phyloP scores from a whole-genome alignment of 2,113 vertebrate species.

The Jacana jacana region DNA sequence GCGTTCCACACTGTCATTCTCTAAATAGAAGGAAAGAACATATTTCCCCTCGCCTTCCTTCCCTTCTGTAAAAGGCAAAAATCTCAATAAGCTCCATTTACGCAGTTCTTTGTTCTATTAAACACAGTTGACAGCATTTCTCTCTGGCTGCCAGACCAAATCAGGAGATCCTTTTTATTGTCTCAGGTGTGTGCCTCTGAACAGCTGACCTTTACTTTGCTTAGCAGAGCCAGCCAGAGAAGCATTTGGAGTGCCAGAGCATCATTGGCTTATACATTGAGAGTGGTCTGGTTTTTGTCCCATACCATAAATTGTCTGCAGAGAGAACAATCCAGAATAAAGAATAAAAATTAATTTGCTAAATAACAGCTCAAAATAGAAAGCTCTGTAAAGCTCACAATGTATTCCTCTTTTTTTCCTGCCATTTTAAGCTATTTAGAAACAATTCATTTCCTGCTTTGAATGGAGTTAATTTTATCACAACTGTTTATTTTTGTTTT shows the following conservation, averaged over 20 bases:
- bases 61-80: not conserved
- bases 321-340: not conserved
- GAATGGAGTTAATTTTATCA: conserved; percentile 30
- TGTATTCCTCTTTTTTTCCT: not conserved
- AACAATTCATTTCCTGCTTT: conserved; percentile 53
- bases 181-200: conserved; percentile 15
- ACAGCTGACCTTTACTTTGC: not conserved
- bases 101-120: not conserved
- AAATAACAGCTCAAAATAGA: conserved; percentile 39
- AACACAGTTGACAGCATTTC: not conserved
- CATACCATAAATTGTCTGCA: not conserved
- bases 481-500: conserved; percentile 51
- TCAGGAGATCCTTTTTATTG: not conserved
- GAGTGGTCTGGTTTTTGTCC: not conserved
- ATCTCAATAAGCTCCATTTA: not conserved
- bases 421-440: conserved; percentile 18
- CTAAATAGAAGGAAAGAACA: not conserved
- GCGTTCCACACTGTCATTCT: not conserved
- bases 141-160: not conserved
- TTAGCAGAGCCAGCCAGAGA: not conserved
- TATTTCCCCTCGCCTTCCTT: not conserved
- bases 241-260: not conserved
- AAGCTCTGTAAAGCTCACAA: not conserved
- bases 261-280: not conserved
- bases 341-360: conserved; percentile 10